A percentile compares a stretch with the other conserved stretches of the same genome.
Conservation (phyloP, 2,888 invertebrate species). For the Acrocyrtus sp. region DNA sequence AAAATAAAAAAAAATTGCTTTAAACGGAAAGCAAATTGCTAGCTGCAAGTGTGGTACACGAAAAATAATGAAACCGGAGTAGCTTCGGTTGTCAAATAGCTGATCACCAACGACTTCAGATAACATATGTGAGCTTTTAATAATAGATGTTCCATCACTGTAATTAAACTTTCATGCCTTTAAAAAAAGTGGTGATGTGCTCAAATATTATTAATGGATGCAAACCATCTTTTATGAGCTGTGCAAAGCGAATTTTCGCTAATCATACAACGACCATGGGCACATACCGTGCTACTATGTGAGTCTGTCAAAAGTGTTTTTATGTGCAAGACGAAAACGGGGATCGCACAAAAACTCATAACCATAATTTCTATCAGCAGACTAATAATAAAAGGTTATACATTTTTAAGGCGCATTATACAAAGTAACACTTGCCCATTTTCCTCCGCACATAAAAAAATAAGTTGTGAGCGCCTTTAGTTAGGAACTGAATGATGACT, state of each 20-base stretch:
- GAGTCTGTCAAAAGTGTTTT: too few relatives aligned
- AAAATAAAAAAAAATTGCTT: too few relatives aligned
- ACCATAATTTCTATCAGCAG: constrained; percentile 48
- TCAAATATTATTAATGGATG: constrained; percentile 33
- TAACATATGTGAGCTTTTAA: background rate
- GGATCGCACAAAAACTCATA: constrained; percentile 27
- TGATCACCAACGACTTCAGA: constrained; percentile 16
- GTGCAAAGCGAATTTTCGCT: constrained; percentile 13
- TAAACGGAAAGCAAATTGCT: background rate
- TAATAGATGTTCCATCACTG: constrained; percentile 14
- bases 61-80: constrained; percentile 21
- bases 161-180: constrained; percentile 30
- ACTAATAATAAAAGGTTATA: constrained; percentile 40
- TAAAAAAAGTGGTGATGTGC: constrained; percentile 37
- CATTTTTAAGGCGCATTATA: constrained; percentile 5
- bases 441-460: background rate
- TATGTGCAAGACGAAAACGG: background rate
- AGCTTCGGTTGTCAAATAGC: constrained; percentile 14
- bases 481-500: too few relatives aligned
- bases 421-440: constrained; percentile 10
- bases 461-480: too few relatives aligned
- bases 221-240: constrained; percentile 34
- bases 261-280: too few relatives aligned
- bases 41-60: background rate
- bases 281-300: too few relatives aligned